These are phyloP conservation scores for Drosophila bifasciata DNA, from an alignment of 1,140 invertebrate genomes.

Conservation along the genomic window DNA sequence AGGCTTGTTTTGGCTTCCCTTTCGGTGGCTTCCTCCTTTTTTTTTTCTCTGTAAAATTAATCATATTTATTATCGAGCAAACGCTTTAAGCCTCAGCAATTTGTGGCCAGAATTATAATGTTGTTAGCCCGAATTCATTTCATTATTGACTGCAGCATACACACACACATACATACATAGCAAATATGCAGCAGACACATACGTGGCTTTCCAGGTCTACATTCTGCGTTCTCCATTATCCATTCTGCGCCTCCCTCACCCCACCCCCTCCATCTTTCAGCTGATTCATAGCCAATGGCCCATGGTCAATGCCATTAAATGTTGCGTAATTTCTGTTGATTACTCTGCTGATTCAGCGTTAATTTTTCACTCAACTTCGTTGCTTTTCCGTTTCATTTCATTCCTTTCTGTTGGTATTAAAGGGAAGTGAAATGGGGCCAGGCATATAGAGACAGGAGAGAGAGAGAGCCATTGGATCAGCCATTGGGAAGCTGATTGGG, in stretches of 20 bases:
- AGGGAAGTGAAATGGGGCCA: no score
- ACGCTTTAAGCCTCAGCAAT: conserved; percentile 65
- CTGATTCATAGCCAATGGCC: conserved; percentile 20
- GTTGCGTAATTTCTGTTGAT: conserved; percentile 68
- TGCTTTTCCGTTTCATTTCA: conserved; percentile 40
- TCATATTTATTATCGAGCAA: conserved; percentile 67
- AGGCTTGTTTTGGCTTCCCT: conserved; percentile 4
- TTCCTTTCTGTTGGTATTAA: conserved; percentile 5
- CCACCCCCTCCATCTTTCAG: conserved; percentile 1
- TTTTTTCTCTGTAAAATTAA: conserved; percentile 56
- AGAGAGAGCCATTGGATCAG: conserved; percentile 23
- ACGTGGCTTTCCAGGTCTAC: conserved; percentile 1
- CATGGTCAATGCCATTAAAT: conserved; percentile 30
- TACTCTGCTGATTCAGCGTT: conserved; percentile 72
- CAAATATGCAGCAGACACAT: no score
- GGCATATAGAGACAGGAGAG: no score
- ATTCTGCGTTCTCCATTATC: neutral
- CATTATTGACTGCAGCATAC: conserved; percentile 41
- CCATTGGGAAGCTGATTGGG: conserved; percentile 17
- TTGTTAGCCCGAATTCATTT: conserved; percentile 57
- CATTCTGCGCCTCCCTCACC: conserved; percentile 1
- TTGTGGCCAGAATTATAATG: conserved; percentile 70
- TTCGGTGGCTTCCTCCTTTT: conserved; percentile 1
- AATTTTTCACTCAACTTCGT: conserved; percentile 53
- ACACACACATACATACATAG: no score